Evolutionary conservation across 1,140 invertebrate genomes (phyloP), one percentile per base, ranked within the genome.

Genomic region (Drosophila leontia): DNA sequence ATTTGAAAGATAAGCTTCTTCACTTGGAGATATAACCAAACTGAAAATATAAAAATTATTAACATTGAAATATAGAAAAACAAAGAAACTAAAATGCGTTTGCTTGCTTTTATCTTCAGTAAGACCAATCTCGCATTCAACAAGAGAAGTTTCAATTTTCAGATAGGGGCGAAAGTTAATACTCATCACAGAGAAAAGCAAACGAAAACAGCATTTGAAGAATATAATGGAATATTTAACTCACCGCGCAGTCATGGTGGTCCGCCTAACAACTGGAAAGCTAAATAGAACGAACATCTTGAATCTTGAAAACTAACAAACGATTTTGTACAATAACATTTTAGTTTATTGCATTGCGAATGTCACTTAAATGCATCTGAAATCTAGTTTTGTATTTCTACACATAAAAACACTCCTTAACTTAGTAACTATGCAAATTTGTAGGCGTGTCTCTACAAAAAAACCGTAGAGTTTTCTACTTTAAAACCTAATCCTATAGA

Each of bases 271-370:
- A 35, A 39, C 37, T 62, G 53, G 19, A 62, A 15, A 50, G 11
- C 51, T 70, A 67, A 42, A 17, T n/a, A 57, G 37, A 62, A 57
- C 34, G 37, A 62, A 57, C 34, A 62, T 12, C 1, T 51, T 11
- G 9, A 29, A 45, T 19, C 45, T 55, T 35, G 32, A 41, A 65
- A 75, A 55, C 47, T 55, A 78, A n/a, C 12, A 32, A 32, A 7
- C n/a, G 4, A 23, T 50, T 13, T 15, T 63, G 19, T 67, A 90
- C 86, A 87, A 88, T 88, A 82, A 85, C 78, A 88, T 75, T 60
- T 60, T 67, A 75, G 68, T 88, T 88, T 91, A 90, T 90, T 88
- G 84, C 84, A 91, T 88, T 88, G 84, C 75, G 84, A 88, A 91
- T 88, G 83, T 87, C 84, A 83, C 76, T 64, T 88, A 88, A 87